Conservation (phyloP, 2,113 vertebrate genomes). For the Syngnathus floridae region DNA sequence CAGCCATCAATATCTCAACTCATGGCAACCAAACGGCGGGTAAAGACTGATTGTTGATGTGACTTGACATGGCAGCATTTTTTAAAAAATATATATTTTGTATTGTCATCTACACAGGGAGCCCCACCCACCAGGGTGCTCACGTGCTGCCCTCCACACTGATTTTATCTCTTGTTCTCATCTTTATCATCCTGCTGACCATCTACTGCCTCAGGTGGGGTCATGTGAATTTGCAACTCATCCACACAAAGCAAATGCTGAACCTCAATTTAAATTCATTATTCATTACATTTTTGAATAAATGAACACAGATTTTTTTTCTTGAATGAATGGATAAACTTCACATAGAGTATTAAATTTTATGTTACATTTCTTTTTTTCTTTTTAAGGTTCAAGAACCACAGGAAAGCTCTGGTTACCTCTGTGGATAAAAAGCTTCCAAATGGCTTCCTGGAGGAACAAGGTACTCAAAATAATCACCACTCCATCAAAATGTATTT, state of each 20-base stretch:
- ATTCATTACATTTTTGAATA: not conserved
- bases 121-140: slow-evolving; percentile 62
- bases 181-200: slow-evolving; percentile 76
- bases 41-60: slow-evolving; percentile 23
- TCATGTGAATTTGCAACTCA: not conserved
- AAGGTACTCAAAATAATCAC: slow-evolving; percentile 74
- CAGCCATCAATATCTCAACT: slow-evolving; percentile 58
- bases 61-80: not conserved
- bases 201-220: slow-evolving; percentile 84
- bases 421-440: slow-evolving; percentile 91
- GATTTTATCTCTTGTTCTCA: slow-evolving; percentile 76
- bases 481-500: slow-evolving; percentile 43
- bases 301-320: not conserved
- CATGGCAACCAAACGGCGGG: slow-evolving; percentile 69
- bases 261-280: not conserved
- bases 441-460: slow-evolving; percentile 91
- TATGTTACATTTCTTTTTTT: slow-evolving; percentile 10
- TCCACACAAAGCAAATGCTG: not conserved
- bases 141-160: slow-evolving; percentile 80
- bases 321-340: too few species aligned
- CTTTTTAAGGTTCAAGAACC: slow-evolving; percentile 81
- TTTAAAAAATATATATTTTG: not conserved
- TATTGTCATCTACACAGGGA: slow-evolving; percentile 47
- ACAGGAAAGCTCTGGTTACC: slow-evolving; percentile 85
- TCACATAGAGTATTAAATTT: slow-evolving; percentile 26